Evolutionary conservation across 2,888 invertebrate genomes (phyloP).

Genomic region (Brenthis hecate): DNA sequence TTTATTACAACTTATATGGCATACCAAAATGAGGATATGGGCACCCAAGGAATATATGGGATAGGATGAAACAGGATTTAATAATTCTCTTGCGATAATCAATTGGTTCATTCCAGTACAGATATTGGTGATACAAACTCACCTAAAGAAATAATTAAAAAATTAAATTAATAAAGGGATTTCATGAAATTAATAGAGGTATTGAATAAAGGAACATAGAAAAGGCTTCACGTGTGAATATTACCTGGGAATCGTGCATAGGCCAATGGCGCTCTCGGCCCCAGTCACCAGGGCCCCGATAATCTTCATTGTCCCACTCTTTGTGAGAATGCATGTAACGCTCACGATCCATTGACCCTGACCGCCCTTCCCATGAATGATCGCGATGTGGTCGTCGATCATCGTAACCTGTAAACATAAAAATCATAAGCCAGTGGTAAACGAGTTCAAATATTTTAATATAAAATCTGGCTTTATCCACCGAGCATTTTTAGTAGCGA

Average conservation of each 20-base stretch:
- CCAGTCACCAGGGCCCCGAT: slow-evolving; percentile 79
- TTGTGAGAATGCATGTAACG: slow-evolving; percentile 77
- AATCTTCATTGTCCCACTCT: slow-evolving; percentile 81
- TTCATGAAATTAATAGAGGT: slow-evolving; percentile 20
- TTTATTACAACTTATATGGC: slow-evolving; percentile 42
- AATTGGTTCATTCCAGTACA: slow-evolving; percentile 71
- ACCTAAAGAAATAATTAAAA: slow-evolving; percentile 60
- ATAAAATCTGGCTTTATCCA: too few relatives aligned
- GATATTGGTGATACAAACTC: slow-evolving; percentile 63
- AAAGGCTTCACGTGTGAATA: background rate
- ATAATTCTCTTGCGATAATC: slow-evolving; percentile 68
- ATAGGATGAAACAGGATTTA: slow-evolving; percentile 71
- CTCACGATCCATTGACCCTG: slow-evolving; percentile 74
- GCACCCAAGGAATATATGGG: slow-evolving; percentile 79
- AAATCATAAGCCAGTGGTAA: background rate
- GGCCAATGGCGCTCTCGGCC: slow-evolving; percentile 76
- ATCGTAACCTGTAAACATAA: slow-evolving; percentile 66
- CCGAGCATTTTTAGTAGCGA: too few relatives aligned
- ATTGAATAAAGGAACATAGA: background rate
- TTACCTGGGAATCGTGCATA: slow-evolving; percentile 74
- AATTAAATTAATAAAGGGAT: slow-evolving; percentile 24
- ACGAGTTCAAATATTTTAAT: too few relatives aligned
- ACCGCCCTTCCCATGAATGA: slow-evolving; percentile 82
- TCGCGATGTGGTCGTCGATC: slow-evolving; percentile 77
- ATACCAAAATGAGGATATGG: slow-evolving; percentile 76